These are phyloP conservation scores for Thamnaconus septentrionalis DNA, from an alignment of 2,113 vertebrate species.

Conservation along the genomic window DNA sequence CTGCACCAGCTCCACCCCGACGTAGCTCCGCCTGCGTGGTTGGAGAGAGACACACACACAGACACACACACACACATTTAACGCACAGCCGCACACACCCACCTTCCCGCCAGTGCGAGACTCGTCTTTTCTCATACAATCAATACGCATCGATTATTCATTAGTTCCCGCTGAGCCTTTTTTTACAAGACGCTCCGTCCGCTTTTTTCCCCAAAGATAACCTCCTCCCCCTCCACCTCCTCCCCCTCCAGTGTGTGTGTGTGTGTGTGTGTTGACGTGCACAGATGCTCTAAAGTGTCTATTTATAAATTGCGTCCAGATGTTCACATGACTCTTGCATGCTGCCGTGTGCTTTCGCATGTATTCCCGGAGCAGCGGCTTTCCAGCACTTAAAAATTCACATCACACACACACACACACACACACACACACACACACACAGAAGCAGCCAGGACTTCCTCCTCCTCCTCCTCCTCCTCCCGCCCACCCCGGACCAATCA, in stretches of 20 bases:
- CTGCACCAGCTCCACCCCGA: slow-evolving; percentile 94
- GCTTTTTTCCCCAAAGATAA: slow-evolving; percentile 10
- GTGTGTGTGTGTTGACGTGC: neutral
- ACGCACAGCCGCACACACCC: slow-evolving; percentile 6
- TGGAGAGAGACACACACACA: too few relatives aligned
- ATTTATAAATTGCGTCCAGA: slow-evolving; percentile 34
- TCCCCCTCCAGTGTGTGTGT: neutral
- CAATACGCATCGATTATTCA: slow-evolving; percentile 46
- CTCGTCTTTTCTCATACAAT: slow-evolving; percentile 39
- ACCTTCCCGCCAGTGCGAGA: slow-evolving; percentile 14
- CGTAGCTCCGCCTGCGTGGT: slow-evolving; percentile 85
- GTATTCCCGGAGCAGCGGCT: too few relatives aligned
- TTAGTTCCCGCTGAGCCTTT: slow-evolving; percentile 68
- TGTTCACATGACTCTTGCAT: slow-evolving; percentile 23
- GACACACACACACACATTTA: neutral
- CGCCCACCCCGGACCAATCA: too few relatives aligned
- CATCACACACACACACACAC: neutral
- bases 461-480: too few relatives aligned
- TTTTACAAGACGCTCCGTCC: slow-evolving; percentile 37
- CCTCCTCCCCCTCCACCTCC: neutral
- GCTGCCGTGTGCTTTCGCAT: slow-evolving; percentile 5
- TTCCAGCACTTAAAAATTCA: neutral
- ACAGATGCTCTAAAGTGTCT: slow-evolving; percentile 4
- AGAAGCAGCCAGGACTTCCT: too few relatives aligned
- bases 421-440: slow-evolving; percentile 1